phyloP scores from a whole-genome alignment of 2,113 vertebrate genomes.

The Oryzias melastigma region DNA sequence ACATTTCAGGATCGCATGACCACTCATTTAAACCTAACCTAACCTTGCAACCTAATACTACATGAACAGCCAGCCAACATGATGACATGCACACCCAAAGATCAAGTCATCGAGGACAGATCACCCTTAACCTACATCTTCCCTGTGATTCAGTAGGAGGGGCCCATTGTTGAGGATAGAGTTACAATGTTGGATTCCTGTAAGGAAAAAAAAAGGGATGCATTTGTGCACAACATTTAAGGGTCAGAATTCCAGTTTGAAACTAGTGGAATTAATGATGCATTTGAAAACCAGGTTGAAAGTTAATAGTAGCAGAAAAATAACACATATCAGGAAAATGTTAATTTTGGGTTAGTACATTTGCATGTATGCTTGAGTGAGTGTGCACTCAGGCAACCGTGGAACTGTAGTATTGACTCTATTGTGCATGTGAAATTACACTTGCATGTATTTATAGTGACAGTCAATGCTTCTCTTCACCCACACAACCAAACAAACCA shows the following conservation, averaged over 20 bases:
- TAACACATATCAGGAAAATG: conserved; percentile 30
- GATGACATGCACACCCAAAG: conserved; percentile 34
- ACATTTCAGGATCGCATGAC: conserved; percentile 53
- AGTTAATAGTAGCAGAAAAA: conserved; percentile 38
- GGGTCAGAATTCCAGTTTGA: conserved; percentile 51
- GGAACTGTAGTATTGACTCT: conserved; percentile 21
- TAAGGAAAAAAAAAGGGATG: conserved; percentile 27
- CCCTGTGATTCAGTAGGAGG: conserved; percentile 46
- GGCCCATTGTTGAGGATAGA: conserved; percentile 18
- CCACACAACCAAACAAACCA: conserved; percentile 59
- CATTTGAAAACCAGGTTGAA: conserved; percentile 33
- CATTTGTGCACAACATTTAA: conserved; percentile 44
- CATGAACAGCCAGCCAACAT: conserved; percentile 11
- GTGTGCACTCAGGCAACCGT: conserved; percentile 9
- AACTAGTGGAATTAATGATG: conserved; percentile 63
- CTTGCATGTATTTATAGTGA: conserved; percentile 48
- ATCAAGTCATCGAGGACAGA: conserved; percentile 42
- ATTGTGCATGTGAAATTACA: conserved; percentile 38
- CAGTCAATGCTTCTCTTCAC: conserved; percentile 48
- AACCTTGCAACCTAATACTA: conserved; percentile 55
- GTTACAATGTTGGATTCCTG: conserved; percentile 38
- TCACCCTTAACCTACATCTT: conserved; percentile 52
- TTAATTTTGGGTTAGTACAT: conserved; percentile 28
- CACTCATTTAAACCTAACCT: conserved; percentile 42
- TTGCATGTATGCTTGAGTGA: conserved; percentile 22